A percentile compares a stretch with the other conserved stretches of the same genome.
Evolutionary conservation across 2,888 invertebrate species (phyloP).

Genomic region (Rhamphomyia laevipes): DNA sequence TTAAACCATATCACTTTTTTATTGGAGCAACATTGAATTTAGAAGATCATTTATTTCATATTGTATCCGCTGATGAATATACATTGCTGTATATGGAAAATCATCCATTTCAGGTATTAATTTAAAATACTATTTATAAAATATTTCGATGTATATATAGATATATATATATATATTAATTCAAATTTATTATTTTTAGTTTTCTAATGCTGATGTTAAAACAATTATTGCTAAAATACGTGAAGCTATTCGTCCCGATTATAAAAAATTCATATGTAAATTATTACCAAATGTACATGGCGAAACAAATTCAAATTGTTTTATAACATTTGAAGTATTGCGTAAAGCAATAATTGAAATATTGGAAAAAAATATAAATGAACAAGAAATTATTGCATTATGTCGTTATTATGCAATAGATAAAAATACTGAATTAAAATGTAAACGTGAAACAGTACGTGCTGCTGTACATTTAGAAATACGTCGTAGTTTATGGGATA

Average conservation of each 20-base stretch:
- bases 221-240: constrained; percentile 63
- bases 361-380: constrained; percentile 56
- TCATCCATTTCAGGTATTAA: constrained; percentile 54
- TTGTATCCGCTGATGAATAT: constrained; percentile 76
- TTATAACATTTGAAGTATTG: constrained; percentile 28
- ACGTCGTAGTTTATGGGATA: constrained; percentile 61
- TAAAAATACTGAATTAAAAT: constrained; percentile 36
- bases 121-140: too few species aligned
- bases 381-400: constrained; percentile 70
- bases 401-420: constrained; percentile 60
- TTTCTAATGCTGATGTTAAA: constrained; percentile 59
- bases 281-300: constrained; percentile 41
- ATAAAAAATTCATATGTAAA: constrained; percentile 63
- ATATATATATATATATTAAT: neutral
- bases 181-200: constrained; percentile 35
- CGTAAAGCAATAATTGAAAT: constrained; percentile 52
- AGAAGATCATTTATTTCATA: constrained; percentile 64
- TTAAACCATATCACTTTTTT: constrained; percentile 70
- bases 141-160: neutral
- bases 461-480: constrained; percentile 58
- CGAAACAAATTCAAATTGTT: constrained; percentile 16
- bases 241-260: constrained; percentile 52
- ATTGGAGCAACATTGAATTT: constrained; percentile 69
- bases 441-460: constrained; percentile 41
- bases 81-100: constrained; percentile 79